phyloP scores from a whole-genome alignment of 2,113 vertebrate genomes.

The Chloropsis cyanopogon region DNA sequence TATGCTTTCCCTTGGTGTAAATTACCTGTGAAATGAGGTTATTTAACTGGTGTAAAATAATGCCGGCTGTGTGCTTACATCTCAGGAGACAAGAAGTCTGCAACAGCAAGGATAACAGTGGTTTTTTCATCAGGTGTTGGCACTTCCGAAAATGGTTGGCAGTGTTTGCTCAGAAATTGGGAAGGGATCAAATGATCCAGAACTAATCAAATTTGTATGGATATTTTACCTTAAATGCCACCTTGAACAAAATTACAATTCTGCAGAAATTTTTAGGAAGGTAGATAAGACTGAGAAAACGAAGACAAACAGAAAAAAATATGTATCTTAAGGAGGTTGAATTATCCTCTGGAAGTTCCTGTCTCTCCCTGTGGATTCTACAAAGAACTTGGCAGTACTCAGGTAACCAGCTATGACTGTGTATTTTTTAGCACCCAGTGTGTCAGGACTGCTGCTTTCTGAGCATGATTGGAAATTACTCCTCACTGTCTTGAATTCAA shows the following conservation, averaged over 20 bases:
- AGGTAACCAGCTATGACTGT: neutral
- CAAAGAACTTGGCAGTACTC: neutral
- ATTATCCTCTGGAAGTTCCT: neutral
- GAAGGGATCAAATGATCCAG: neutral
- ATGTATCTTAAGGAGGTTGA: neutral
- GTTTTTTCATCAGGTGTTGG: neutral
- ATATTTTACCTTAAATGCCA: slow-evolving; percentile 43
- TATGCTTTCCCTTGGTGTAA: neutral
- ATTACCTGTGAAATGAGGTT: slow-evolving; percentile 13
- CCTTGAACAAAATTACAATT: neutral
- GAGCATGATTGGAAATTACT: neutral
- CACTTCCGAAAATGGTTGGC: neutral
- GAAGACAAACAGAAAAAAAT: neutral
- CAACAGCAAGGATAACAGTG: neutral
- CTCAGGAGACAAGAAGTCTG: neutral
- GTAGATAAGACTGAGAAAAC: neutral
- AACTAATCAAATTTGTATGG: slow-evolving; percentile 38
- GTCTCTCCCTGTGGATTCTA: neutral
- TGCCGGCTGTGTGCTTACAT: neutral
- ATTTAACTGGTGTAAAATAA: neutral
- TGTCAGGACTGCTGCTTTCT: neutral
- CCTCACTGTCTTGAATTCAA: neutral
- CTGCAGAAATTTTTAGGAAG: neutral
- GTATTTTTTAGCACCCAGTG: neutral
- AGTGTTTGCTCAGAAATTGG: slow-evolving; percentile 1